These are phyloP conservation scores for Uria aalge DNA, from an alignment of 2,113 vertebrate species.

Conservation along the genomic window DNA sequence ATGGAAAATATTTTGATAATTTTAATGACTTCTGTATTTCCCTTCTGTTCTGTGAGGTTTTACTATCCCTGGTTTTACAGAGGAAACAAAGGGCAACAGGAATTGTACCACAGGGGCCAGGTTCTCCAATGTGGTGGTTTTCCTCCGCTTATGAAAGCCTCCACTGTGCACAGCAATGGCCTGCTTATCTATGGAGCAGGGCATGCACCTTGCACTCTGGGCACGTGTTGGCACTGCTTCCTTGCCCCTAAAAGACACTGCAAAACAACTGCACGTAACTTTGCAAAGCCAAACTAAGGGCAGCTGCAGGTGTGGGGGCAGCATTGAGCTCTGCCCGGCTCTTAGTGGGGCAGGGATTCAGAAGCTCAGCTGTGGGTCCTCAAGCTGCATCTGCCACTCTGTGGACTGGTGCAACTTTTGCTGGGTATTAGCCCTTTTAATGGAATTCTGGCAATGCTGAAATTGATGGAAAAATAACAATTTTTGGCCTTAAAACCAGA, in stretches of 20 bases:
- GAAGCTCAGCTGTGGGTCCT: neutral
- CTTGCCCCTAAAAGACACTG: neutral
- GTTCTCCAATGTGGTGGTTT: neutral
- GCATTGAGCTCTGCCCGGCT: neutral
- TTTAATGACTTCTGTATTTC: neutral
- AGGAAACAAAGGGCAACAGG: neutral
- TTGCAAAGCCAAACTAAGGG: neutral
- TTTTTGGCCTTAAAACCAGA: neutral
- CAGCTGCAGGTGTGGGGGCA: neutral
- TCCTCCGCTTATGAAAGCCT: neutral
- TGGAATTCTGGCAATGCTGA: neutral
- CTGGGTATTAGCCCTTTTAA: neutral
- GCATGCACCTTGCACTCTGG: neutral
- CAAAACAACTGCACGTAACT: neutral
- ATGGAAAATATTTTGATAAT: neutral
- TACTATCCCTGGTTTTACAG: neutral
- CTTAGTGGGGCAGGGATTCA: too few relatives aligned
- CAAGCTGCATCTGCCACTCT: neutral
- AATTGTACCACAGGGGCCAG: neutral
- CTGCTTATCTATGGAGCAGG: neutral
- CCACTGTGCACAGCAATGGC: rapidly evolving
- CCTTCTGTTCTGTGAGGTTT: neutral
- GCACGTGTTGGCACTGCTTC: rapidly evolving
- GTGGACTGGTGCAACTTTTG: neutral
- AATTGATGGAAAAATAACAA: neutral